A percentile compares a stretch with the other conserved stretches of the same genome.
Evolutionary conservation across 2,113 vertebrate species (phyloP).

Genomic region (Haemorhous mexicanus): DNA sequence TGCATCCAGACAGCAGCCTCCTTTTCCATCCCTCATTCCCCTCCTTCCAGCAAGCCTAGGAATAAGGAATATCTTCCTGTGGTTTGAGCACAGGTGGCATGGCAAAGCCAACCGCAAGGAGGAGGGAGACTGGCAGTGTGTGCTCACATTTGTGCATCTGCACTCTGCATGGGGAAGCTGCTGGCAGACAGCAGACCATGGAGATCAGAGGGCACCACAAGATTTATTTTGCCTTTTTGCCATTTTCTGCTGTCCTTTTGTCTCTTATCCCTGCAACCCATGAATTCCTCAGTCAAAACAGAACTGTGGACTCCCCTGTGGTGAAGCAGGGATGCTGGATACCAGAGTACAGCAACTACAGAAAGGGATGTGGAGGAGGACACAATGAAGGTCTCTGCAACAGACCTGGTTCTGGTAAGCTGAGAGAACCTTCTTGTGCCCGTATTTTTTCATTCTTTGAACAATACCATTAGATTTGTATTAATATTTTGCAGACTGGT

Average conservation of each 20-base stretch:
- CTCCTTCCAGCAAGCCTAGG: neutral
- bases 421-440: neutral
- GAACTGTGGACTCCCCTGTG: neutral
- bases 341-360: neutral
- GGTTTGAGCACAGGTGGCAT: neutral
- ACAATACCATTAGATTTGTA: neutral
- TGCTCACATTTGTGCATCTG: neutral
- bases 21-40: neutral
- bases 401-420: neutral
- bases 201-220: neutral
- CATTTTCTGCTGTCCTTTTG: neutral
- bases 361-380: neutral
- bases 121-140: neutral
- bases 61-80: neutral
- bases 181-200: neutral
- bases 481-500: neutral
- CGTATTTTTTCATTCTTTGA: neutral
- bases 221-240: neutral
- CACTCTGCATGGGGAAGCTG: neutral
- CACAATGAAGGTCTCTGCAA: neutral
- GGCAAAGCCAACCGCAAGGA: neutral
- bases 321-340: neutral
- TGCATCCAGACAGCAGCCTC: neutral
- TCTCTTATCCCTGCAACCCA: neutral
- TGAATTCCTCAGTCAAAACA: neutral